A percentile compares a stretch with the other conserved stretches of the same genome.
phyloP scores from a whole-genome alignment of 1,140 invertebrate species.

The Musca vetustissima region DNA sequence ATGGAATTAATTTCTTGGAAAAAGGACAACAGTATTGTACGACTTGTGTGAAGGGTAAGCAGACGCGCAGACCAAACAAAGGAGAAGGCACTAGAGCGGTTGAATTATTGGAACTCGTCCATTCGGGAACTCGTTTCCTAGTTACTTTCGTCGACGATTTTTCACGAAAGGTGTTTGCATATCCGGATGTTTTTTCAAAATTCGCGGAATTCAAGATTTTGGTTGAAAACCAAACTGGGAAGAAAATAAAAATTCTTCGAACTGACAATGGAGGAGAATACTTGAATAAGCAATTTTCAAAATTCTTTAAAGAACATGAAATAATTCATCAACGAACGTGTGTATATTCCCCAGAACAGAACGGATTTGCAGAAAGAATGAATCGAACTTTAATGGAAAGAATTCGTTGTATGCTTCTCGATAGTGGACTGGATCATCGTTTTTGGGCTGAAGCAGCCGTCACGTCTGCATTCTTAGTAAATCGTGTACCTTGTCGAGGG shows the following conservation, averaged over 20 bases:
- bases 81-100: conserved; percentile 5
- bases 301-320: no score
- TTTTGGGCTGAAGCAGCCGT: background rate
- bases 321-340: no score
- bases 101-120: conserved; percentile 14
- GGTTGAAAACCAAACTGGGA: background rate
- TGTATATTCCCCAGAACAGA: no score
- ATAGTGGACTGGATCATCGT: background rate
- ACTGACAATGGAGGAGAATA: background rate
- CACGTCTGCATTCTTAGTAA: background rate
- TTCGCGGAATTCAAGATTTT: background rate
- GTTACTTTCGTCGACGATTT: background rate
- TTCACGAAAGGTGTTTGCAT: background rate
- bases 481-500: background rate
- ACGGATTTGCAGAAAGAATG: no score
- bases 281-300: background rate
- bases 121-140: background rate
- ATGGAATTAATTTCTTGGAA: background rate
- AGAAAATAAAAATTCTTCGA: background rate
- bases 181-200: background rate
- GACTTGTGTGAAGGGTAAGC: no score
- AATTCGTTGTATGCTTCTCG: background rate
- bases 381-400: no score
- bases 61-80: background rate
- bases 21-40: background rate